Percentiles rank a stretch among this genome's conserved stretches.
phyloP scores from a whole-genome alignment of 1,140 invertebrate genomes.

The Scaptomyza graminum region DNA sequence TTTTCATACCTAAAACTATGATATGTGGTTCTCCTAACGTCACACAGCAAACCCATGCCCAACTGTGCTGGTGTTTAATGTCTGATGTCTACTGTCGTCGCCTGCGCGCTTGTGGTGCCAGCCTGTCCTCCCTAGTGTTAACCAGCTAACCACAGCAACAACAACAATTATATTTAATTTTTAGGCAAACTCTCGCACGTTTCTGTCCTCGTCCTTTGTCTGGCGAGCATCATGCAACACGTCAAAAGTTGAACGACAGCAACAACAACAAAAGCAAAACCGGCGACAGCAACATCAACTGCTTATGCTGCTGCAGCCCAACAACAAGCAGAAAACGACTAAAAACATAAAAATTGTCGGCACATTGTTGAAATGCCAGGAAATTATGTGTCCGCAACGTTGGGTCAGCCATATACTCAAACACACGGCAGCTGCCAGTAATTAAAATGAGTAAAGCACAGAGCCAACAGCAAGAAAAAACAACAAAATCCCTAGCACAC shows the following conservation, averaged over 20 bases:
- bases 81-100: slow-evolving; percentile 42
- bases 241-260: slow-evolving; percentile 75
- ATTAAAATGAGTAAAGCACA: slow-evolving; percentile 73
- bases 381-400: slow-evolving; percentile 63
- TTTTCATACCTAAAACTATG: slow-evolving; percentile 18
- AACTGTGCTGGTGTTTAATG: slow-evolving; percentile 5
- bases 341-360: slow-evolving; percentile 76
- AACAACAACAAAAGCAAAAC: slow-evolving; percentile 54
- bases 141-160: slow-evolving; percentile 49
- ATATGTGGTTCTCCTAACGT: slow-evolving; percentile 46
- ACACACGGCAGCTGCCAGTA: slow-evolving; percentile 60
- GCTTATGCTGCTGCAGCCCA: slow-evolving; percentile 13
- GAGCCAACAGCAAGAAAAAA: neutral
- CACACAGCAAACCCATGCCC: slow-evolving; percentile 26
- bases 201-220: slow-evolving; percentile 59
- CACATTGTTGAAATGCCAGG: slow-evolving; percentile 76
- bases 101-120: slow-evolving; percentile 19
- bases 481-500: slow-evolving; percentile 8
- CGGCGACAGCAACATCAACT: slow-evolving; percentile 36
- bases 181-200: slow-evolving; percentile 68
- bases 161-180: slow-evolving; percentile 77
- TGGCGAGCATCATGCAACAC: slow-evolving; percentile 67
- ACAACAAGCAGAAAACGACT: slow-evolving; percentile 50
- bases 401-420: slow-evolving; percentile 33
- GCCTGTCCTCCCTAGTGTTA: slow-evolving; percentile 48